Evolutionary conservation across 2,113 vertebrate species (phyloP).

Genomic region (Daubentonia madagascariensis): DNA sequence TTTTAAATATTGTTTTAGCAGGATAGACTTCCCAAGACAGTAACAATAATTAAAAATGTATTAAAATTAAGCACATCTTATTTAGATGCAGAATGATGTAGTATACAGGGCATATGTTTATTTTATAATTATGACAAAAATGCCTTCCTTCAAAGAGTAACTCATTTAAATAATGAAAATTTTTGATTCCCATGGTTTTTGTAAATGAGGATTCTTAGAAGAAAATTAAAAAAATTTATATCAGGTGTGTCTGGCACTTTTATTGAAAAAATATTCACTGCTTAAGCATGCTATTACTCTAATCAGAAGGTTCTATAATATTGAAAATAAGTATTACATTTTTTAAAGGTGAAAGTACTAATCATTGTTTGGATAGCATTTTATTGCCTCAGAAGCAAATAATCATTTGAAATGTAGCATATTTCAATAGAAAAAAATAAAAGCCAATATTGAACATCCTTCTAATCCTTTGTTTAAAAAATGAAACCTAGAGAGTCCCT

Average conservation of each 20-base stretch:
- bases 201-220: background rate
- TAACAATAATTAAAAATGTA: background rate
- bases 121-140: conserved; percentile 16
- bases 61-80: background rate
- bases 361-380: background rate
- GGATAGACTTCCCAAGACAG: background rate
- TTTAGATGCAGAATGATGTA: background rate
- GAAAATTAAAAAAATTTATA: background rate
- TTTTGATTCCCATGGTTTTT: background rate
- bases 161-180: background rate
- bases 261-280: background rate
- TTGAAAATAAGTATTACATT: background rate
- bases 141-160: background rate
- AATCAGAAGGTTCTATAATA: background rate
- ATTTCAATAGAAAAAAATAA: background rate
- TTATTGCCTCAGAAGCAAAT: background rate
- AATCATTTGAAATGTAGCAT: background rate
- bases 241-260: background rate
- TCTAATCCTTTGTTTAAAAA: background rate
- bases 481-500: background rate
- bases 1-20: background rate
- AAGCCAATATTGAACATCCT: background rate
- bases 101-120: background rate
- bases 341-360: background rate
- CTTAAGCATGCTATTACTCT: background rate